phyloP scores from a whole-genome alignment of 1,140 invertebrate species.

The Rhyzopertha dominica region DNA sequence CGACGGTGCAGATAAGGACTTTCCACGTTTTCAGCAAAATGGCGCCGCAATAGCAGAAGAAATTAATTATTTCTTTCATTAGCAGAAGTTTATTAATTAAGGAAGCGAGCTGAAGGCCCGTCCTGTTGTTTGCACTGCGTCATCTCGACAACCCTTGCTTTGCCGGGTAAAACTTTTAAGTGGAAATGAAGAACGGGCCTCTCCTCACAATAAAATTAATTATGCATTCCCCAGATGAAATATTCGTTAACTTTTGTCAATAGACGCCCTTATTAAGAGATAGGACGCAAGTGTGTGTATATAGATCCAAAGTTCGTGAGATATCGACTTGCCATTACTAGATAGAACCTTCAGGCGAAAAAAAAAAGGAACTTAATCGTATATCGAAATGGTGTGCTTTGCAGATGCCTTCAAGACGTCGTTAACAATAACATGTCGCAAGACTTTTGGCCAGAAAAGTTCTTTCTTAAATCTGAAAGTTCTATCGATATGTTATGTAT shows the following conservation, averaged over 20 bases:
- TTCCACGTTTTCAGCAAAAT: constrained; percentile 31
- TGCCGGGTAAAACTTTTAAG: constrained; percentile 43
- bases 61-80: constrained; percentile 47
- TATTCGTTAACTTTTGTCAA: constrained; percentile 29
- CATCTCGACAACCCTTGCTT: constrained; percentile 39
- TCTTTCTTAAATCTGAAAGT: no score
- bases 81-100: constrained; percentile 46
- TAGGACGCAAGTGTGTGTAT: background rate
- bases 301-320: no score
- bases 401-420: no score
- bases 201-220: constrained; percentile 42
- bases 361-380: no score
- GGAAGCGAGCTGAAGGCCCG: constrained; percentile 43
- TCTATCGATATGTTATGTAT: no score
- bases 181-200: constrained; percentile 33
- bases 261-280: constrained; percentile 7
- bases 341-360: no score
- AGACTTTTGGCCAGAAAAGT: no score
- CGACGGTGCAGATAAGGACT: no score
- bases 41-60: constrained; percentile 37
- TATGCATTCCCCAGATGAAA: constrained; percentile 38
- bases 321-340: no score
- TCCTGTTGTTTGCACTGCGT: constrained; percentile 43
- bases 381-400: no score
- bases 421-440: no score